Evolutionary conservation across 2,888 invertebrate species (phyloP).

Genomic region (Eudasyphora cyanicolor): DNA sequence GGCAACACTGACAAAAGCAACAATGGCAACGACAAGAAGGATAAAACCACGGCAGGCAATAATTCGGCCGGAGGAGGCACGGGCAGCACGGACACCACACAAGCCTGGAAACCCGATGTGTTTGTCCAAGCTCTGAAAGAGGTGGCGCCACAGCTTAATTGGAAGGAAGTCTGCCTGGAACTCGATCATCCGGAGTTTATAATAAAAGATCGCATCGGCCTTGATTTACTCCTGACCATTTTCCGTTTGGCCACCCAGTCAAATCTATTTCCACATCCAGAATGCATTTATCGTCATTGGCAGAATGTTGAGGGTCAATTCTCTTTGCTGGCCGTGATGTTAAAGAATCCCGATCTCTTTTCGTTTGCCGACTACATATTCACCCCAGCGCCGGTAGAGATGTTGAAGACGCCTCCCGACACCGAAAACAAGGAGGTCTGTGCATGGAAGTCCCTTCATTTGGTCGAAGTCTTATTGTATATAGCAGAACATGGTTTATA

Average conservation of each 20-base stretch:
- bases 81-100: constrained; percentile 81
- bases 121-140: constrained; percentile 96
- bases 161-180: constrained; percentile 93
- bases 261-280: constrained; percentile 90
- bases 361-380: constrained; percentile 96
- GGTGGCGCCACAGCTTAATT: constrained; percentile 90
- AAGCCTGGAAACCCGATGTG: constrained; percentile 95
- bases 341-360: constrained; percentile 96
- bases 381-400: constrained; percentile 91
- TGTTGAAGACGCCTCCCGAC: constrained; percentile 96
- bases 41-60: constrained; percentile 62
- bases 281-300: constrained; percentile 95
- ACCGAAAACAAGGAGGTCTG: constrained; percentile 95
- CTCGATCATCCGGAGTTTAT: constrained; percentile 95
- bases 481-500: constrained; percentile 94
- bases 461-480: constrained; percentile 92
- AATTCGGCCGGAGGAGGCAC: constrained; percentile 71
- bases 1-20: constrained; percentile 66
- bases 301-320: constrained; percentile 95
- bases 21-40: constrained; percentile 74
- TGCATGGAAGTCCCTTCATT: constrained; percentile 95
- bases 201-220: constrained; percentile 91
- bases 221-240: constrained; percentile 91
- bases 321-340: constrained; percentile 91
- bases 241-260: constrained; percentile 90